Conservation (phyloP, 2,797 vertebrate species). For the Caiman crocodilus region DNA sequence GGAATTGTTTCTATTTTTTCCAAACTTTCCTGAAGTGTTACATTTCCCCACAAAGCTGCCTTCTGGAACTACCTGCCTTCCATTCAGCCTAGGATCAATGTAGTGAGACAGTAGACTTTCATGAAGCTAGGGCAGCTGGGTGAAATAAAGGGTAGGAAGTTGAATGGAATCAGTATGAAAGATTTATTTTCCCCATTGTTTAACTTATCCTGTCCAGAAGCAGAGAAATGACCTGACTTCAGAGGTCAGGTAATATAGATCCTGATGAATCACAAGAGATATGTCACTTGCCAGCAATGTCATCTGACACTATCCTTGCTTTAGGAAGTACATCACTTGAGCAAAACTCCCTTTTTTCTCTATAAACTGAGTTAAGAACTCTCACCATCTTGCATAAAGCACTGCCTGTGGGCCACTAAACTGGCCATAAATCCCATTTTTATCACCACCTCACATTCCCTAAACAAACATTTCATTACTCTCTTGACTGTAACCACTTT, state of each 20-base stretch:
- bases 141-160: background rate
- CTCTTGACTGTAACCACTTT: background rate
- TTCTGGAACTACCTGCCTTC: background rate
- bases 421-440: background rate
- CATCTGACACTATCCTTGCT: accelerated
- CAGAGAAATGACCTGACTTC: background rate
- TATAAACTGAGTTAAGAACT: background rate
- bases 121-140: background rate
- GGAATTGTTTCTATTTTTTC: background rate
- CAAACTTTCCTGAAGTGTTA: background rate
- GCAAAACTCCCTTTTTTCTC: accelerated
- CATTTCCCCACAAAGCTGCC: background rate
- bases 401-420: background rate
- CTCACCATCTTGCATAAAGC: background rate
- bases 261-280: background rate
- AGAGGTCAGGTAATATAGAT: background rate
- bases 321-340: background rate
- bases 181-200: background rate
- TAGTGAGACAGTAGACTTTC: background rate
- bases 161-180: background rate
- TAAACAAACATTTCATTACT: background rate
- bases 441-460: background rate
- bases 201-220: background rate
- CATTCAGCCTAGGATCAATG: background rate
- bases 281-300: background rate